Base-by-base conservation (phyloP, 2,888 invertebrate genomes). In the Hermaeophaga mercurialis region DNA sequence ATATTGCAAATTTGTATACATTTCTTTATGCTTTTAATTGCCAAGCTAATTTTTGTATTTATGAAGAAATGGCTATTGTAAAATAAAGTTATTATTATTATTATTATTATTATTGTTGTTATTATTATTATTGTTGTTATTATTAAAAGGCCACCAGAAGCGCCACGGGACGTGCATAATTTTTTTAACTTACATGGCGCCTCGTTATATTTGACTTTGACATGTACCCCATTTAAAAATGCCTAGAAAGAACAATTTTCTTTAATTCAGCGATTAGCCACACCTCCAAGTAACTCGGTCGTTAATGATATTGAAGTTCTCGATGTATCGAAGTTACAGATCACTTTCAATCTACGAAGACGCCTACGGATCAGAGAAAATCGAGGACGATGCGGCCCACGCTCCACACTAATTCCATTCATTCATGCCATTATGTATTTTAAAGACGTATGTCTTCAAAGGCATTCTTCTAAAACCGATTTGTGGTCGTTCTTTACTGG, bases 331-430 rank as follows among this genome's bases (percentile, higher is more conserved):
- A 50, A 22, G 41, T n/a, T 14, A 39, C 19, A 26, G 28, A 49
- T 50, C 33, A 50, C 31, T 50, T 50, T 50, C 47, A 33, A 50
- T 50, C 22, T 41, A 50, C 41, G 8, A 9, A 12, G 15, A 19
- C 50, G 50, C 50, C 50, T 50, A 50, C 50, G 36, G 34, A 22
- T 1, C 8, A 14, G 11, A 34, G 24, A n/a, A 47, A 34, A 47
- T 34, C 47, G 47, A 47, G 36, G 36, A 47, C 47, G 26, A 18
- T 18, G 15, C 47, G 19, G 15, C 47, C 47, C 36, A 47, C 47
- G 47, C 36, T 47, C 15, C 7, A 15, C 24, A 36, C 47, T 47
- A 36, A 24, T 44, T 47, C 24, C 36, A 31, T 18, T 36, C 47
- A 47, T 44, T 44, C 28, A 28, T 28, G 17, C 44, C 31, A 44